Evolutionary conservation across 2,888 invertebrate genomes (phyloP).

Genomic region (Escarpia spicata): DNA sequence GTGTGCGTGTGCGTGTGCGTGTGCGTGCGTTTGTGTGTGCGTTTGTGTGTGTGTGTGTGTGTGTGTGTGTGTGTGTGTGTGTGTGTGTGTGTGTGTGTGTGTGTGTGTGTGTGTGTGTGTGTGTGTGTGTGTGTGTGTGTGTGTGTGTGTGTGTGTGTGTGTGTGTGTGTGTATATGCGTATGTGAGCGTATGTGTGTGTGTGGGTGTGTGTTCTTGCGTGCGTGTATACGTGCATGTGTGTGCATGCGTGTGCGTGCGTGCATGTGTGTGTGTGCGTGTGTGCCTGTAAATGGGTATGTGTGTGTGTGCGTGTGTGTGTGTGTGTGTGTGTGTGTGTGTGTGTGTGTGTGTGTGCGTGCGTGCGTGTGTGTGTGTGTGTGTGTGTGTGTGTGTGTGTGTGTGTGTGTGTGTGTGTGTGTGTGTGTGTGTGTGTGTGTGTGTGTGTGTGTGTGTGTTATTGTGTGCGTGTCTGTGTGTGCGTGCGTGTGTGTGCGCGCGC

Average conservation of each 20-base stretch:
- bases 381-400: constrained; percentile 23
- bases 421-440: constrained; percentile 23
- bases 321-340: constrained; percentile 23
- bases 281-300: constrained; percentile 31
- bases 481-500: neutral
- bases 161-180: too few species aligned
- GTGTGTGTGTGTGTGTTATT: constrained; percentile 23
- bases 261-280: constrained; percentile 13
- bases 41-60: too few species aligned
- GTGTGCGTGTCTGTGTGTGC: too few species aligned
- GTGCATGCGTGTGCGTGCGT: neutral
- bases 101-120: too few species aligned
- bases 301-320: constrained; percentile 27
- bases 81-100: too few species aligned
- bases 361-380: constrained; percentile 22
- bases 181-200: too few species aligned
- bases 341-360: constrained; percentile 21
- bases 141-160: too few species aligned
- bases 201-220: neutral
- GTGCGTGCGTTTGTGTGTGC: too few species aligned
- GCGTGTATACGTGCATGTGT: neutral
- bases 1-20: too few species aligned
- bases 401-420: constrained; percentile 23
- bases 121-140: too few species aligned
- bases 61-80: too few species aligned